phyloP scores from a whole-genome alignment of 2,888 invertebrate species.

The Cheilosia vulpina region DNA sequence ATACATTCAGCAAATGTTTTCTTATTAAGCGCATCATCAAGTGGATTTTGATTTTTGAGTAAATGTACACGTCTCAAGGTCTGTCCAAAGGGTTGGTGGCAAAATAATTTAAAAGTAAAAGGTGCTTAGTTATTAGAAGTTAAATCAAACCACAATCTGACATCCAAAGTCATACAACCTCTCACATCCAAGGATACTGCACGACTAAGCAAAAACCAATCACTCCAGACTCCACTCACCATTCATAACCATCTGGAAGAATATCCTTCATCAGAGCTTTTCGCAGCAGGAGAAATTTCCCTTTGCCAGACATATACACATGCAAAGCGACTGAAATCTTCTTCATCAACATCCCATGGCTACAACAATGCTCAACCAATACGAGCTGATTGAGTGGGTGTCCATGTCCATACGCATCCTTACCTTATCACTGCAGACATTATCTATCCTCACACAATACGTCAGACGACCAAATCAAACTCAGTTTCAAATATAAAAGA shows the following conservation, averaged over 20 bases:
- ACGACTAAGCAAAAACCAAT: conserved; percentile 3
- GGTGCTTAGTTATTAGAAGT: not conserved
- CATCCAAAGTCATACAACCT: not conserved
- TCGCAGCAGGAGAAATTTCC: conserved; percentile 36
- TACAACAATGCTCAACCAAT: conserved; percentile 54
- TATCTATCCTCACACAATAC: conserved; percentile 13
- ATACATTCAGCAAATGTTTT: too few species aligned
- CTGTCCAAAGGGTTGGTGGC: too few species aligned
- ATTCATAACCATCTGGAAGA: not conserved
- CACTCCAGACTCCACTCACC: not conserved
- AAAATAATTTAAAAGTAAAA: not conserved
- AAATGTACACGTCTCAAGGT: too few species aligned
- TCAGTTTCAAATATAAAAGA: conserved; percentile 70
- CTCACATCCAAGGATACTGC: not conserved
- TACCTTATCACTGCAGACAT: conserved; percentile 51
- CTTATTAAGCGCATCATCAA: too few species aligned
- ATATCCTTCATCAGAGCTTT: conserved; percentile 41
- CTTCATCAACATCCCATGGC: conserved; percentile 16
- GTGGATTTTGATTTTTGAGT: too few species aligned
- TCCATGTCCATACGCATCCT: conserved; percentile 63
- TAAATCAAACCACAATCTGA: not conserved
- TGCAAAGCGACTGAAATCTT: not conserved
- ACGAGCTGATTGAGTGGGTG: conserved; percentile 64
- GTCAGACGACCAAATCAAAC: conserved; percentile 12
- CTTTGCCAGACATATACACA: conserved; percentile 1